Base-by-base conservation (phyloP, 2,888 invertebrate genomes). In the Latheticus oryzae region DNA sequence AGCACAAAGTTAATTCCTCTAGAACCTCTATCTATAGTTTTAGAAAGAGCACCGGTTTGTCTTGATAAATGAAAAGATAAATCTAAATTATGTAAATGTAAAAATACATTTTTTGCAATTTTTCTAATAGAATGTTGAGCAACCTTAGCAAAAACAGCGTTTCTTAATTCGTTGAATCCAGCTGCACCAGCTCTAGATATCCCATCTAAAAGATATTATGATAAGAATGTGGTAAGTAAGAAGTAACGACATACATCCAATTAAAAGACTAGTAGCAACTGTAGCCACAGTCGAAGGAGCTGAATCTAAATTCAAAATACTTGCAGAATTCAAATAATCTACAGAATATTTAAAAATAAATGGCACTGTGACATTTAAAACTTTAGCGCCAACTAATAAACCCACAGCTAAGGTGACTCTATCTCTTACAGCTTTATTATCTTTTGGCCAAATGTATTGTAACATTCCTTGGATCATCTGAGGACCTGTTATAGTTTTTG, bases 1-100 rank as follows among this genome's bases (percentile, higher is more conserved):
- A 99, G 81, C 5, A 97, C 95, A 80, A 97, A 98, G 82, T 97
- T 97, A 47, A 99, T 98, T 19, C 98, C 99, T 48, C 99, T 87
- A 33, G 91, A 95, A 3, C 94, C 95, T 45, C 94, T 84, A 78
- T 94, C 94, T 68, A 94, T 93, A 1, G 93, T 93, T 71, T 79
- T 79, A 13, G 79, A 79, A 13, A 79, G 60, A 15, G 78, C 78
- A 48, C 98, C 99, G 13, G 99, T 99, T 81, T 98, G 97, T 64
- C 95, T 84, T 32, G 88, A 88, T 19, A 99, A 82, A 80, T 99
- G 99, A 80, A 98, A 99, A 60, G 88, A 84, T 58, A 99, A 83
- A 80, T 98, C 98, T 64, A 99, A 81, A 72, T 90, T 91, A 78
- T 99, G 99, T 48, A 99, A 83, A 80, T 99, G 99, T 15, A 89